Evolutionary conservation across 2,113 vertebrate species (phyloP), one percentile per base, ranked within the genome.

Genomic region (Lampris megalopsis): DNA sequence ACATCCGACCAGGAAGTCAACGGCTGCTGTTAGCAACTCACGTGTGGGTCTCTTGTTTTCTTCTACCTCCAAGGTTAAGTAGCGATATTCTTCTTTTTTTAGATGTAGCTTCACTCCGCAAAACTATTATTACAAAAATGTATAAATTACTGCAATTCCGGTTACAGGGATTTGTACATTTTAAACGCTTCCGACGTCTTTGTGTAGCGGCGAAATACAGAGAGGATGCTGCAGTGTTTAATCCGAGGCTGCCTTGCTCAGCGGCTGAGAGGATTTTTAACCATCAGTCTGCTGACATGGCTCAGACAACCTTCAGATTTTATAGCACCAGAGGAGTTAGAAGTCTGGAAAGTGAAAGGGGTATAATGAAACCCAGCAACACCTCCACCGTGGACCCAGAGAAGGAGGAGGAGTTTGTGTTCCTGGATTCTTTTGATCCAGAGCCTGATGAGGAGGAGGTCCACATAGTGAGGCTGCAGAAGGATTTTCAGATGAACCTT

Each of bases 321-420:
- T 75, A 81, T 59, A 83, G 69, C 56, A 70, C 37, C 60, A 41
- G 67, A 38, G 45, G 53, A 3, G 24, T 1, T 35, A 3, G 6
- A 6, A 9, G 62, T 8, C 10, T 4, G 0, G 36, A 13, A 35
- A 5, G 5, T 40, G 62, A 36, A 50, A 5, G 43, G 37, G 2
- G 49, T 3, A 13, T 37, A 1, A 6, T 0, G 1, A 45, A 43
- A 47, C 54, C 50, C 2, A 56, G 8, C 9, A 82, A 75, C 82
- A 59, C 64, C 10, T 91, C 81, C 69, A 89, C 74, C 2, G 85
- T 94, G 3, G 89, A 86, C 9, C 84, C 83, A 37, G 81, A 88
- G 7, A 24, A 41, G 66, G 90, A 95, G 68, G 96, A 97, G 63
- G 56, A 9, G 49, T 96, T 98, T 67, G 83, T 95, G 41, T 96